phyloP scores from a whole-genome alignment of 2,113 vertebrate species.

The Edolisoma coerulescens region DNA sequence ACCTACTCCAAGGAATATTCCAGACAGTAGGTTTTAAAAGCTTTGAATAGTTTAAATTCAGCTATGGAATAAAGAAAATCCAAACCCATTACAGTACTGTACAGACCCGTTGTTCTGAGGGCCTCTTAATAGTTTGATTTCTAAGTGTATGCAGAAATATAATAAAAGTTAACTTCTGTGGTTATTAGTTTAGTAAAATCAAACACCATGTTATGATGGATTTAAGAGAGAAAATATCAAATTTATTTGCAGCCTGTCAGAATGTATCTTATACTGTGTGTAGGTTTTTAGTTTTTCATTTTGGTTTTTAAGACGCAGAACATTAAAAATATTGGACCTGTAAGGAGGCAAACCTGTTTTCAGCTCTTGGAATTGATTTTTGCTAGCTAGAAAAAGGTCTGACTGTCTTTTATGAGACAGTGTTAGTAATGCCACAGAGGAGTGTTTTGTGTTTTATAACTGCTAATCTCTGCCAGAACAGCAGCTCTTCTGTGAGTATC shows the following conservation, averaged over 20 bases:
- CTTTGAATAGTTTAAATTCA: neutral
- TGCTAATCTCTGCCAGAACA: constrained; percentile 17
- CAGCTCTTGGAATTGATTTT: neutral
- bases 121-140: neutral
- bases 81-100: neutral
- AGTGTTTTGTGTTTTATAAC: neutral
- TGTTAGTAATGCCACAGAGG: neutral
- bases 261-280: neutral
- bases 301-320: neutral
- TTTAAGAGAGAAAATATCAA: neutral
- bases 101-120: neutral
- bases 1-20: neutral
- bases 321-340: neutral
- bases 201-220: neutral
- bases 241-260: neutral
- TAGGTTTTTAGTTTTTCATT: neutral
- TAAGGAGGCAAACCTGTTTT: neutral
- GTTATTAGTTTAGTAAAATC: neutral
- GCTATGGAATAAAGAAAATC: neutral
- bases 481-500: neutral
- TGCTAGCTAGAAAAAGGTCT: neutral
- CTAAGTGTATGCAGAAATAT: neutral
- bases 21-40: neutral
- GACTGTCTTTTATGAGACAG: neutral
- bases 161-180: neutral